phyloP scores from a whole-genome alignment of 2,797 vertebrate genomes.

The Threskiornis aethiopicus region DNA sequence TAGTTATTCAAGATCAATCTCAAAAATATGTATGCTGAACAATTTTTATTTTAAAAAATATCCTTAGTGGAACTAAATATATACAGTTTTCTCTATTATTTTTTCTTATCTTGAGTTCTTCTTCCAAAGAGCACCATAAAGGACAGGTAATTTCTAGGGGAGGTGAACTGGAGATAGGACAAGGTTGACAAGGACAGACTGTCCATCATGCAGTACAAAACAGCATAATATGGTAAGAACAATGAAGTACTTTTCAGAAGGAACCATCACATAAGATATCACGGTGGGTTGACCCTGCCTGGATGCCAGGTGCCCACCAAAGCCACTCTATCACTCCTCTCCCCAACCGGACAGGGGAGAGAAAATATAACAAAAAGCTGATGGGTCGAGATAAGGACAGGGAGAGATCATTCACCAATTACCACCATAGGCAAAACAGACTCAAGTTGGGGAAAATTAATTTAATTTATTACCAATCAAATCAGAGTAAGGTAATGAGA shows the following conservation, averaged over 20 bases:
- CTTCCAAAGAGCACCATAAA: not conserved
- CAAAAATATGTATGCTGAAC: not conserved
- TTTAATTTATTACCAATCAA: too few species aligned
- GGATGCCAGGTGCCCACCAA: too few species aligned
- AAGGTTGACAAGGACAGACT: not conserved
- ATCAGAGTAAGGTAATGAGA: too few species aligned
- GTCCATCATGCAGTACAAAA: not conserved
- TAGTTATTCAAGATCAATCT: not conserved
- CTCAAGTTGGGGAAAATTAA: too few species aligned
- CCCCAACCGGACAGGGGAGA: too few species aligned
- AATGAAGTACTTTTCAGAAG: not conserved
- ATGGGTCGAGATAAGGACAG: too few species aligned
- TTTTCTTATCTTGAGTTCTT: not conserved
- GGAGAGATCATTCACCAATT: too few species aligned
- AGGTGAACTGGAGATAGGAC: not conserved
- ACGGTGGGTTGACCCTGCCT: too few species aligned
- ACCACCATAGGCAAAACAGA: too few species aligned
- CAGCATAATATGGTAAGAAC: not conserved
- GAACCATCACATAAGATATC: not conserved
- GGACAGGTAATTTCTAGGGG: not conserved
- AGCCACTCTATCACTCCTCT: too few species aligned
- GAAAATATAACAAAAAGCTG: too few species aligned
- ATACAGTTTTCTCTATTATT: not conserved
- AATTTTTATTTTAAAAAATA: not conserved
- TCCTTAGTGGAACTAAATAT: not conserved